A percentile compares a stretch with the other conserved stretches of the same genome.
Evolutionary conservation across 2,797 vertebrate species (phyloP).

Genomic region (Gambelia wislizenii): DNA sequence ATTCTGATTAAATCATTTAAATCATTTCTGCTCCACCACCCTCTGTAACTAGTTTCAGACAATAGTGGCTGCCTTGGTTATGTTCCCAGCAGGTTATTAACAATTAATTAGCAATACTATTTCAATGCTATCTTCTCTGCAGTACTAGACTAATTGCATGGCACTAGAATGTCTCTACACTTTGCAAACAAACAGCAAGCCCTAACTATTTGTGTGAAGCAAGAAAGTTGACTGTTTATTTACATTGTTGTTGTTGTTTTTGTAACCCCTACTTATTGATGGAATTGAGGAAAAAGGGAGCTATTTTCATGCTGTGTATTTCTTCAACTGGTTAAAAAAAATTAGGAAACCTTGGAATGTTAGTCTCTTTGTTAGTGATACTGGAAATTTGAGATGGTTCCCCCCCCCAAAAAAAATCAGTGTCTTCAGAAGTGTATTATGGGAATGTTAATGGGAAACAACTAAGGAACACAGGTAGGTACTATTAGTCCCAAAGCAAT

Average conservation of each 20-base stretch:
- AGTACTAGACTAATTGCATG: conserved; percentile 68
- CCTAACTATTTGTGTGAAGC: conserved; percentile 63
- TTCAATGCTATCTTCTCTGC: conserved; percentile 63
- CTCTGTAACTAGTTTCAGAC: conserved; percentile 76
- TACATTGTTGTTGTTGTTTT: conserved; percentile 45
- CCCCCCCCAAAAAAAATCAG: too few relatives aligned
- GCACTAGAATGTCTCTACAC: conserved; percentile 59
- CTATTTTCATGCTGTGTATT: neutral
- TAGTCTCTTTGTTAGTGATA: neutral
- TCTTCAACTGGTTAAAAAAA: neutral
- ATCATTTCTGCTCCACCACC: conserved; percentile 75
- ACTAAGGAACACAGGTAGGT: neutral
- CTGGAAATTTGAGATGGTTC: neutral
- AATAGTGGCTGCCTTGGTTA: conserved; percentile 76
- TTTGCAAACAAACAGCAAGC: conserved; percentile 73
- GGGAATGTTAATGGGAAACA: neutral
- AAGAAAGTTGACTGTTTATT: conserved; percentile 47
- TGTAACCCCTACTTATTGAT: conserved; percentile 19
- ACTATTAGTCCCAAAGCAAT: neutral
- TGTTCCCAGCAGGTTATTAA: conserved; percentile 82
- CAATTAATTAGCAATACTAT: conserved; percentile 83
- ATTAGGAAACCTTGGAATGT: neutral
- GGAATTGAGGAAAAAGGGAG: conserved; percentile 49
- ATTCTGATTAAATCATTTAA: conserved; percentile 80
- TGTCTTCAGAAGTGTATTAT: neutral